phyloP scores from a whole-genome alignment of 2,888 invertebrate genomes.

The Lucinisca nassula region DNA sequence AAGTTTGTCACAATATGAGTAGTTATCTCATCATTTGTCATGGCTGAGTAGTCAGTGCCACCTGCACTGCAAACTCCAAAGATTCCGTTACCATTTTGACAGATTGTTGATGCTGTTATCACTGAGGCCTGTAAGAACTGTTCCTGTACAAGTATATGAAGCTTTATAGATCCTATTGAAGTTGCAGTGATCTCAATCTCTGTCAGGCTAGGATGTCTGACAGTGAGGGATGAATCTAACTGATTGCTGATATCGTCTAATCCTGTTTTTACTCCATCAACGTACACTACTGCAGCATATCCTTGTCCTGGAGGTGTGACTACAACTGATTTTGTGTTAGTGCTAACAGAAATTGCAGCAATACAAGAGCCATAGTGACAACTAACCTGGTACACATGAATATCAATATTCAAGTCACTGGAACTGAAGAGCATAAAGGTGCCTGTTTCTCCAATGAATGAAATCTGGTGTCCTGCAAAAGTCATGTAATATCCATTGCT shows the following conservation, averaged over 20 bases:
- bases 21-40: slow-evolving; percentile 55
- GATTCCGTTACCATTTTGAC: slow-evolving; percentile 67
- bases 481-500: slow-evolving; percentile 73
- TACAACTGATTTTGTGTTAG: slow-evolving; percentile 52
- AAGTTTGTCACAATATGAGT: slow-evolving; percentile 48
- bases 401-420: slow-evolving; percentile 46
- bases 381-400: slow-evolving; percentile 73
- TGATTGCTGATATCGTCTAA: slow-evolving; percentile 29
- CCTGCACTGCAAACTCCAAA: slow-evolving; percentile 66
- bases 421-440: slow-evolving; percentile 62
- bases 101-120: slow-evolving; percentile 49
- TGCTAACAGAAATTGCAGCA: slow-evolving; percentile 69
- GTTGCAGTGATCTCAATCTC: slow-evolving; percentile 58
- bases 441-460: slow-evolving; percentile 64
- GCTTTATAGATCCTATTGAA: slow-evolving; percentile 43
- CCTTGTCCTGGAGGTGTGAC: slow-evolving; percentile 68
- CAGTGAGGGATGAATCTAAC: slow-evolving; percentile 43
- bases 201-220: slow-evolving; percentile 51
- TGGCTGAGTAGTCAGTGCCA: slow-evolving; percentile 52
- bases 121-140: slow-evolving; percentile 67
- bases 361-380: slow-evolving; percentile 76
- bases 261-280: slow-evolving; percentile 40
- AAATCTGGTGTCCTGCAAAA: slow-evolving; percentile 73
- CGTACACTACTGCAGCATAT: slow-evolving; percentile 62
- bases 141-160: slow-evolving; percentile 53